phyloP scores from a whole-genome alignment of 2,888 invertebrate genomes.

The Drosophila crucigera region DNA sequence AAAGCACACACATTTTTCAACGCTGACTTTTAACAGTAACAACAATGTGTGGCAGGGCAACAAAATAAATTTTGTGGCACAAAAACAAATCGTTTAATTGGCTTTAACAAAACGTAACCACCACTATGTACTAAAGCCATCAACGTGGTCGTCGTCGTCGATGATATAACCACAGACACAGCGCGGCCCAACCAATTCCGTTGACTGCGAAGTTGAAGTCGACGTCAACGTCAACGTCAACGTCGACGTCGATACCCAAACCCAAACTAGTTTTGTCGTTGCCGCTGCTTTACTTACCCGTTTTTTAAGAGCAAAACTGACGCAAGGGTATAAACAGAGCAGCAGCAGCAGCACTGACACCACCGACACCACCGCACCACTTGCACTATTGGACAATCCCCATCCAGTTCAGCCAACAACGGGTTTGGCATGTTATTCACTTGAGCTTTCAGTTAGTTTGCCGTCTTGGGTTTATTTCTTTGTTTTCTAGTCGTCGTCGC shows the following conservation, averaged over 20 bases:
- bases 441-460: constrained; percentile 22
- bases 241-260: constrained; percentile 21
- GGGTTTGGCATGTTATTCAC: constrained; percentile 73
- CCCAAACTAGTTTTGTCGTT: constrained; percentile 63
- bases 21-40: constrained; percentile 21
- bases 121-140: constrained; percentile 52
- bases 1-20: constrained; percentile 51
- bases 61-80: constrained; percentile 32
- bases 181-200: constrained; percentile 60
- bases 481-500: constrained; percentile 36
- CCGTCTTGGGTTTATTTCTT: constrained; percentile 17
- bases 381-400: constrained; percentile 38
- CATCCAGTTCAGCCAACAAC: constrained; percentile 47
- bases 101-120: constrained; percentile 79
- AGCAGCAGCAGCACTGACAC: constrained; percentile 24
- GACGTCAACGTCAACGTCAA: constrained; percentile 5
- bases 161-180: constrained; percentile 64
- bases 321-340: constrained; percentile 71
- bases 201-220: constrained; percentile 58
- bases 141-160: constrained; percentile 37
- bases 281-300: constrained; percentile 63
- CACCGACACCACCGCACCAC: constrained; percentile 42
- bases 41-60: constrained; percentile 56
- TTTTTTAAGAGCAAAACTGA: constrained; percentile 78
- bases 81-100: constrained; percentile 82